phyloP scores from a whole-genome alignment of 2,888 invertebrate species.

The Heliconius ismenius region DNA sequence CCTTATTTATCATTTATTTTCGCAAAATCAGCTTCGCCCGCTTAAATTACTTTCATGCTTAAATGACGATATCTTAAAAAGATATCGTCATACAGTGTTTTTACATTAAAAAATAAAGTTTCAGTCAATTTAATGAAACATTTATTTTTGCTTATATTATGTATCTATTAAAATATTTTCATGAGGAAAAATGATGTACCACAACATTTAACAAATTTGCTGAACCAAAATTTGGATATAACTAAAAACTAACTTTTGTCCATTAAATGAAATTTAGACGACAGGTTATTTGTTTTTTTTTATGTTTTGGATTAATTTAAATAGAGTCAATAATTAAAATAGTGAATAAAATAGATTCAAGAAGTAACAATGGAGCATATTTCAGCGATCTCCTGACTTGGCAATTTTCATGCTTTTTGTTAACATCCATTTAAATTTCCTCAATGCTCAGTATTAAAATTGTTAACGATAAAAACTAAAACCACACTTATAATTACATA shows the following conservation, averaged over 20 bases:
- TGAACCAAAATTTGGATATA: conserved; percentile 8
- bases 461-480: conserved; percentile 36
- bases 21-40: too few species aligned
- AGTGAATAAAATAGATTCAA: conserved; percentile 12
- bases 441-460: conserved; percentile 33
- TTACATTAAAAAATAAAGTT: too few species aligned
- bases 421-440: conserved; percentile 26
- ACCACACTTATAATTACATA: conserved; percentile 38
- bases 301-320: conserved; percentile 9
- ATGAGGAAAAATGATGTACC: not conserved
- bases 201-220: too few species aligned
- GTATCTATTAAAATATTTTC: too few species aligned
- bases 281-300: conserved; percentile 14
- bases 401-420: conserved; percentile 36
- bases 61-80: too few species aligned
- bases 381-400: conserved; percentile 26
- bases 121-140: too few species aligned
- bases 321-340: conserved; percentile 20
- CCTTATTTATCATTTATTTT: too few species aligned
- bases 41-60: too few species aligned
- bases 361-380: conserved; percentile 10
- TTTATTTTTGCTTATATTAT: too few species aligned
- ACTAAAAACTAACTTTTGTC: not conserved
- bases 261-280: too few species aligned
- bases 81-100: too few species aligned